Conservation (phyloP, 2,797 vertebrate species). For the Gadopsis bispinosus region DNA sequence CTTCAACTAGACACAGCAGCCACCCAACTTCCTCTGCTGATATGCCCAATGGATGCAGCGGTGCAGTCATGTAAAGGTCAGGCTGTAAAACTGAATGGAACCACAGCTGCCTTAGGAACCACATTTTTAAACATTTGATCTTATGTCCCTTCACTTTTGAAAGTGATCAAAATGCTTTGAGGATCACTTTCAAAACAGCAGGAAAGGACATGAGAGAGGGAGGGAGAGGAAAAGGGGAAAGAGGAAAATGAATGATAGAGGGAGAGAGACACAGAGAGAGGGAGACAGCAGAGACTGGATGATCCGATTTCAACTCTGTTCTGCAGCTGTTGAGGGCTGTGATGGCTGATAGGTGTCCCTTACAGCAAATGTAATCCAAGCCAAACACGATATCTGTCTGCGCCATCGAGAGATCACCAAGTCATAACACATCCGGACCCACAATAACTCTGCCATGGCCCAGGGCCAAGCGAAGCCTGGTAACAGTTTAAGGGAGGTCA, state of each 20-base stretch:
- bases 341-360: conserved; percentile 69
- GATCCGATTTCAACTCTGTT: conserved; percentile 76
- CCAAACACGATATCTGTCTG: conserved; percentile 76
- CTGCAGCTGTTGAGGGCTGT: conserved; percentile 76
- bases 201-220: conserved; percentile 73
- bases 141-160: conserved; percentile 65
- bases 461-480: background rate
- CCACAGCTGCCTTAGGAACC: conserved; percentile 73
- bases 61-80: conserved; percentile 63
- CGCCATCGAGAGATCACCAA: conserved; percentile 68
- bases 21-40: conserved; percentile 66
- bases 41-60: conserved; percentile 47
- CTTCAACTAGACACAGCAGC: conserved; percentile 61
- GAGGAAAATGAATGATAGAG: conserved; percentile 54
- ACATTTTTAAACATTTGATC: conserved; percentile 69
- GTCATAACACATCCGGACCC: conserved; percentile 74
- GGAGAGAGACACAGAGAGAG: conserved; percentile 45
- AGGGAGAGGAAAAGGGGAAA: conserved; percentile 43
- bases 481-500: background rate
- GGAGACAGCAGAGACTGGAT: conserved; percentile 67
- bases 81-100: conserved; percentile 59
- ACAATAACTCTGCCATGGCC: conserved; percentile 50
- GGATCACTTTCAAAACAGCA: conserved; percentile 82
- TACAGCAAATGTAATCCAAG: conserved; percentile 76
- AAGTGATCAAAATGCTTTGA: conserved; percentile 70